Percentiles rank a stretch among this genome's conserved stretches.
These are phyloP conservation scores for Entomobrya multifasciata DNA, from an alignment of 2,888 invertebrate genomes.

Conservation along the genomic window DNA sequence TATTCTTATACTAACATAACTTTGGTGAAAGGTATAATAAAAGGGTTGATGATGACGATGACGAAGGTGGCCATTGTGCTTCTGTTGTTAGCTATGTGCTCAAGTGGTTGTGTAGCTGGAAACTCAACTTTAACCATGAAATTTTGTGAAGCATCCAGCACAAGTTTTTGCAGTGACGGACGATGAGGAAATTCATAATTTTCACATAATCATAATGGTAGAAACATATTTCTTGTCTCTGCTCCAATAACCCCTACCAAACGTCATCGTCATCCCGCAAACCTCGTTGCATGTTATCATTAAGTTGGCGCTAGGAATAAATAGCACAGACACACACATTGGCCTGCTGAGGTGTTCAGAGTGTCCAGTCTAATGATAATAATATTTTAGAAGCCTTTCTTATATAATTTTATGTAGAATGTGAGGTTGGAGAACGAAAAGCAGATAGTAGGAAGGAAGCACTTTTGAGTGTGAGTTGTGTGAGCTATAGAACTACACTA, in stretches of 20 bases:
- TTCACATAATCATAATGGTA: background rate
- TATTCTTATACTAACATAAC: too few relatives aligned
- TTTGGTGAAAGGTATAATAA: too few relatives aligned
- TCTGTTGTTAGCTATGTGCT: constrained; percentile 8
- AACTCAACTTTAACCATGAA: constrained; percentile 17
- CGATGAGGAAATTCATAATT: background rate
- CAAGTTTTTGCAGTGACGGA: background rate
- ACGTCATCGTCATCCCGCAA: background rate
- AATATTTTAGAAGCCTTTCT: too few relatives aligned
- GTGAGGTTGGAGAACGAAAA: background rate
- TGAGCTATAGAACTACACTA: background rate
- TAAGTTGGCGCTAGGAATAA: background rate
- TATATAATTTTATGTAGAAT: too few relatives aligned
- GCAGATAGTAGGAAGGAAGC: background rate
- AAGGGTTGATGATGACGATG: background rate
- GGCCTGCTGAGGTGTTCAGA: background rate
- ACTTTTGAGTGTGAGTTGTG: too few relatives aligned
- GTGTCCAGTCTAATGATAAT: background rate
- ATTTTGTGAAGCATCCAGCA: background rate
- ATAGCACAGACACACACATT: background rate
- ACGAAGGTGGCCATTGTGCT: background rate
- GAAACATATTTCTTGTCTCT: background rate
- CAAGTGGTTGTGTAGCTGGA: constrained; percentile 28
- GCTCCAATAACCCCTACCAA: too few relatives aligned
- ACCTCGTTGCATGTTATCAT: background rate